A percentile compares a stretch with the other conserved stretches of the same genome.
phyloP scores from a whole-genome alignment of 2,113 vertebrate genomes.

The Megaleporinus macrocephalus region DNA sequence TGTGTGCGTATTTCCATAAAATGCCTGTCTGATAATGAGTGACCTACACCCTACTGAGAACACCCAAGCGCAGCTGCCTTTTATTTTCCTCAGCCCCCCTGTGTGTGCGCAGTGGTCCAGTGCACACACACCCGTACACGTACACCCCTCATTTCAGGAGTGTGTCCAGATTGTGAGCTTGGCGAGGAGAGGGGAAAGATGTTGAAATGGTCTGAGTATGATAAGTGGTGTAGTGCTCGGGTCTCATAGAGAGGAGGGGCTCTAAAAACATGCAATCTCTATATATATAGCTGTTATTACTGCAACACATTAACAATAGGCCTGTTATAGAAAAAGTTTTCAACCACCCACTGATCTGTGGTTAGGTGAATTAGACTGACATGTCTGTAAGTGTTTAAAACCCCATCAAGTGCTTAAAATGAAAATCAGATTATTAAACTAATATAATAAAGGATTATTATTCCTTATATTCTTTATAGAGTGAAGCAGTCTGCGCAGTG shows the following conservation, averaged over 20 bases:
- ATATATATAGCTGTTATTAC: too few species aligned
- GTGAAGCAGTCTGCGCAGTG: too few species aligned
- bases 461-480: too few species aligned
- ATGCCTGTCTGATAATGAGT: not conserved
- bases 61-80: conserved; percentile 48
- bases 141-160: not conserved
- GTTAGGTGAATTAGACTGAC: too few species aligned
- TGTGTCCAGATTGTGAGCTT: not conserved
- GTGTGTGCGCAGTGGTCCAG: conserved; percentile 5
- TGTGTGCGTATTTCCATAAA: not conserved
- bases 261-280: not conserved
- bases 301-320: too few species aligned
- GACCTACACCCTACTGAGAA: conserved; percentile 42
- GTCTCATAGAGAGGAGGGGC: not conserved
- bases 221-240: not conserved
- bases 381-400: too few species aligned
- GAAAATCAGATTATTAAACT: too few species aligned
- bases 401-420: too few species aligned
- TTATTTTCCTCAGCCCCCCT: conserved; percentile 28
- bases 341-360: too few species aligned
- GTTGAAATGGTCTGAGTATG: conserved; percentile 9
- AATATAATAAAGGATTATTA: too few species aligned
- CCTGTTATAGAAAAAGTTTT: too few species aligned
- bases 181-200: not conserved
- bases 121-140: conserved; percentile 1